Evolutionary conservation across 2,888 invertebrate genomes (phyloP).

Genomic region (Eubasilissa splendida): DNA sequence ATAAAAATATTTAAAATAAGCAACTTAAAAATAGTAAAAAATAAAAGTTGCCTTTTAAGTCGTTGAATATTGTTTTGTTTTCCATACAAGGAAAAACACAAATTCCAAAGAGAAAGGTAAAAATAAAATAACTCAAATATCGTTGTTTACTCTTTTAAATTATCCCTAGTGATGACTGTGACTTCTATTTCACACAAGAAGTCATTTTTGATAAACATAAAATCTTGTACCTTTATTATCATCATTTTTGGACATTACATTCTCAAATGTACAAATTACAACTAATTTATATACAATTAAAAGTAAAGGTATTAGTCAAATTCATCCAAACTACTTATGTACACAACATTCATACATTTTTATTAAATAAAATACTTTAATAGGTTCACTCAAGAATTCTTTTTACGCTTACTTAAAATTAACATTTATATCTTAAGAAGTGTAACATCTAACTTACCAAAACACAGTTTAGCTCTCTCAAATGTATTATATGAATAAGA

Average conservation of each 20-base stretch:
- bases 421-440: not conserved
- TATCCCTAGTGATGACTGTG: slow-evolving; percentile 37
- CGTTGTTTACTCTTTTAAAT: slow-evolving; percentile 33
- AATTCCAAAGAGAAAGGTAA: slow-evolving; percentile 16
- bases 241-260: slow-evolving; percentile 9
- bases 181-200: slow-evolving; percentile 25
- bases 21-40: slow-evolving; percentile 21
- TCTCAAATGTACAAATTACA: not conserved
- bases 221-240: slow-evolving; percentile 27
- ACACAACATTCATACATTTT: slow-evolving; percentile 11
- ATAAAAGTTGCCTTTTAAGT: slow-evolving; percentile 40
- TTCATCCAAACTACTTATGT: slow-evolving; percentile 33
- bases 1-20: slow-evolving; percentile 34
- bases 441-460: slow-evolving; percentile 1
- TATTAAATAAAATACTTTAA: slow-evolving; percentile 40
- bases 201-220: slow-evolving; percentile 1
- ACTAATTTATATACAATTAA: slow-evolving; percentile 32
- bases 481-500: not conserved
- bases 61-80: slow-evolving; percentile 25
- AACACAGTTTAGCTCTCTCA: not conserved
- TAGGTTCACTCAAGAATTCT: slow-evolving; percentile 7
- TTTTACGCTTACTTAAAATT: slow-evolving; percentile 37
- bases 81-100: slow-evolving; percentile 18
- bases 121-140: slow-evolving; percentile 16
- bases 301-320: slow-evolving; percentile 42